Evolutionary conservation across 2,797 vertebrate species (phyloP), one percentile per base, ranked within the genome.

Genomic region (Phataginus tetradactyla): DNA sequence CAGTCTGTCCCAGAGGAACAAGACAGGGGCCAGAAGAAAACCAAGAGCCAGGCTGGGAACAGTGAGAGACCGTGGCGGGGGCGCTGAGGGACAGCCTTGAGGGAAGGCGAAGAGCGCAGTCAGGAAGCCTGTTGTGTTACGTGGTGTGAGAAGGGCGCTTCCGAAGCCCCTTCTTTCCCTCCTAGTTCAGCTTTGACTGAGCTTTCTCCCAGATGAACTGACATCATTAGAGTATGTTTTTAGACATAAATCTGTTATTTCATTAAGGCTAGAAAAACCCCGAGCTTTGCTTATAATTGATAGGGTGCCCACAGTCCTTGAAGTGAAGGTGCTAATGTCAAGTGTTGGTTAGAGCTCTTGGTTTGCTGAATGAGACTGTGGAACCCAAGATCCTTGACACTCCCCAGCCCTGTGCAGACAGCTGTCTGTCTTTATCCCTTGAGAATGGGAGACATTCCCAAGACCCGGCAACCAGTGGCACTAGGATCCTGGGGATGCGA

Each of bases 391-490:
- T 7, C 13, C 34, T 53, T 53, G 63, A 9, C 12, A 5, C 2
- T 11, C 49, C 34, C 25, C 34, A 1, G 45, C 45, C 45, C 45
- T 7, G 12, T 42, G 49, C 64, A 94, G 97, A 97, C 96, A 96
- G 96, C 94, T 97, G 97, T 96, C 92, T 97, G 23, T 98, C 96
- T 94, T 94, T 93, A 92, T 96, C 87, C 88, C 74, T 92, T 84
- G 89, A 80, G 93, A 97, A 94, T 94, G 96, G 96, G 84, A 92
- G 96, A 92, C 87, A 84, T 53, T 37, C 37, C 37, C 37, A 37
- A 37, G 3, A 37, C n/a, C 95, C 97, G 96, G 92, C 91, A 96
- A 86, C 92, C 55, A 94, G 45, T 68, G 90, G 95, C 57, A 0
- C 17, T 25, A 29, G 42, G 39, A 25, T 61, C 14, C 0, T 4